Percentiles rank a stretch among this genome's conserved stretches.
Conservation (phyloP, 2,888 invertebrate species). For the Cistogaster globosa region DNA sequence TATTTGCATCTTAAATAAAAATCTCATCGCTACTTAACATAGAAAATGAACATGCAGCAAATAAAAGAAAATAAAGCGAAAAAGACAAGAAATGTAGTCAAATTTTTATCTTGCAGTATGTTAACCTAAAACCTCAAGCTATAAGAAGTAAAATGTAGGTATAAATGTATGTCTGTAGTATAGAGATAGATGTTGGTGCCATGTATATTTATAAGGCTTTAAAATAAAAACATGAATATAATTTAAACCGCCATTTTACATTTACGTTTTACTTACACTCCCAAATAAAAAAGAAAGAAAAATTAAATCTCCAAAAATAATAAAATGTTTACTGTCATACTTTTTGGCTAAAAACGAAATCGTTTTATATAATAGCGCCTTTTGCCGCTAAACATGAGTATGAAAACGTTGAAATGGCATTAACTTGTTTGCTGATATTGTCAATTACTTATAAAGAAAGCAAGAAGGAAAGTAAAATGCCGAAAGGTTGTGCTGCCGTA, state of each 20-base stretch:
- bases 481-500: slow-evolving; percentile 51
- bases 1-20: slow-evolving; percentile 59
- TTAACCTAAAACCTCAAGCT: slow-evolving; percentile 70
- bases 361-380: slow-evolving; percentile 16
- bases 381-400: neutral
- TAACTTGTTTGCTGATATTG: slow-evolving; percentile 65
- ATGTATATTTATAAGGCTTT: neutral
- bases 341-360: slow-evolving; percentile 3
- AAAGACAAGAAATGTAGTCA: slow-evolving; percentile 58
- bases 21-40: slow-evolving; percentile 69
- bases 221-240: slow-evolving; percentile 32
- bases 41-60: slow-evolving; percentile 59
- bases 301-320: slow-evolving; percentile 25
- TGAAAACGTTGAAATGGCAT: slow-evolving; percentile 50
- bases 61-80: slow-evolving; percentile 14
- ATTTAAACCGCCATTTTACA: slow-evolving; percentile 44
- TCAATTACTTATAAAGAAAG: slow-evolving; percentile 46
- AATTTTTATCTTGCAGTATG: slow-evolving; percentile 58
- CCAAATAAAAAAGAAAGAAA: neutral
- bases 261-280: slow-evolving; percentile 46
- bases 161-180: neutral
- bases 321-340: slow-evolving; percentile 43
- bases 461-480: slow-evolving; percentile 61
- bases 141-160: too few species aligned
- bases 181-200: too few species aligned